A percentile compares a stretch with the other conserved stretches of the same genome.
Conservation (phyloP, 37 sponge, comb jelly and placozoan species). For the Spongia lamella region DNA sequence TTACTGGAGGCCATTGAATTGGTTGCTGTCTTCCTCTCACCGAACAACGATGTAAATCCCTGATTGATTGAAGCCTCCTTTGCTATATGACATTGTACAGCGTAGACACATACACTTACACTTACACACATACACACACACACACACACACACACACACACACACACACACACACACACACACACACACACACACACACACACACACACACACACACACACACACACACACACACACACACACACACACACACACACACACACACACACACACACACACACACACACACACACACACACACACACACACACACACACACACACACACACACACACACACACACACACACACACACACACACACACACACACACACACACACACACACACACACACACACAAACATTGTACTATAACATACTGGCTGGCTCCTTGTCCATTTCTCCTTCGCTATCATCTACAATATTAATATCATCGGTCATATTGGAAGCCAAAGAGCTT, state of each 20-base stretch:
- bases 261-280: background rate
- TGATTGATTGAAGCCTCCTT: no score
- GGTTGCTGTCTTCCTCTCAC: no score
- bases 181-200: background rate
- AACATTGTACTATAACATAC: no score
- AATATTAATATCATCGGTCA: no score
- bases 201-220: conserved; percentile 1
- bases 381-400: conserved; percentile 6
- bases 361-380: background rate
- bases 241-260: conserved; percentile 4
- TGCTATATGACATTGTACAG: background rate
- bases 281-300: conserved; percentile 1
- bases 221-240: background rate
- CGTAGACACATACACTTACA: background rate
- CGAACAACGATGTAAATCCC: no score
- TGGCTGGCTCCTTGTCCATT: background rate
- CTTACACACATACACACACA: background rate
- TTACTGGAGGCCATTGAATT: no score
- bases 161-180: background rate
- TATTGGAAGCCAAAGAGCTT: no score
- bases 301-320: background rate
- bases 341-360: conserved; percentile 2
- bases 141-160: conserved; percentile 5
- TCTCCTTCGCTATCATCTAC: background rate
- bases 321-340: background rate